A percentile compares a stretch with the other conserved stretches of the same genome.
Conservation (phyloP, 2,888 invertebrate genomes). For the Gibbula magus region DNA sequence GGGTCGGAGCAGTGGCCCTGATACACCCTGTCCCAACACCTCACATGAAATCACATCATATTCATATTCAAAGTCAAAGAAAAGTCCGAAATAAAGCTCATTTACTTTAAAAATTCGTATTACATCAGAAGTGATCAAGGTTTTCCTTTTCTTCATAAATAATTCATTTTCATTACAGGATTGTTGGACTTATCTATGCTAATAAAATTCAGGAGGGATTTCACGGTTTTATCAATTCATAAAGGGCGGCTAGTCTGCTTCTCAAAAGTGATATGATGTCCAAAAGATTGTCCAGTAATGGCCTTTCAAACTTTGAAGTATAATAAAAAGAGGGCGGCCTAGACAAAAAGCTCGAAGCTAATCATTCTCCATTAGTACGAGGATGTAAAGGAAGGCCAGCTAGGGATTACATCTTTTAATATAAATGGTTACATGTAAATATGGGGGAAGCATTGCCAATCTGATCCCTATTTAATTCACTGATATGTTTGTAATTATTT, state of each 20-base stretch:
- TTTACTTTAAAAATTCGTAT: conserved; percentile 6
- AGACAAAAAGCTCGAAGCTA: not conserved
- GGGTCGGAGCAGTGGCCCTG: not conserved
- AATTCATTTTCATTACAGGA: conserved; percentile 13
- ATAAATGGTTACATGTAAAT: not conserved
- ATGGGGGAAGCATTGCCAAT: not conserved
- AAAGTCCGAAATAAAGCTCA: conserved; percentile 4
- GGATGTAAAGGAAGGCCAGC: not conserved
- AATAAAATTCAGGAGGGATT: conserved; percentile 15
- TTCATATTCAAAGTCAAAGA: not conserved
- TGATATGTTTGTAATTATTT: conserved; percentile 1
- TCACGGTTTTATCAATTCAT: conserved; percentile 8
- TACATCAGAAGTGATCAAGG: conserved; percentile 5
- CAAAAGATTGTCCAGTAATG: conserved; percentile 11
- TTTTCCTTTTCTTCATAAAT: conserved; percentile 10
- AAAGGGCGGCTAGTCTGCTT: not conserved
- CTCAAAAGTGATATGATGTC: conserved; percentile 11
- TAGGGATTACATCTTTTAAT: not conserved
- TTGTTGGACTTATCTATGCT: conserved; percentile 1
- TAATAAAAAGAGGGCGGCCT: not conserved
- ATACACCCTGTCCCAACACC: not conserved
- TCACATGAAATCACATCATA: not conserved
- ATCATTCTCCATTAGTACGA: not conserved
- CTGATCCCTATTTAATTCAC: not conserved
- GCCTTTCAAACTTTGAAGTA: conserved; percentile 15